phyloP scores from a whole-genome alignment of 2,113 vertebrate species.

The Paramisgurnus dabryanus region DNA sequence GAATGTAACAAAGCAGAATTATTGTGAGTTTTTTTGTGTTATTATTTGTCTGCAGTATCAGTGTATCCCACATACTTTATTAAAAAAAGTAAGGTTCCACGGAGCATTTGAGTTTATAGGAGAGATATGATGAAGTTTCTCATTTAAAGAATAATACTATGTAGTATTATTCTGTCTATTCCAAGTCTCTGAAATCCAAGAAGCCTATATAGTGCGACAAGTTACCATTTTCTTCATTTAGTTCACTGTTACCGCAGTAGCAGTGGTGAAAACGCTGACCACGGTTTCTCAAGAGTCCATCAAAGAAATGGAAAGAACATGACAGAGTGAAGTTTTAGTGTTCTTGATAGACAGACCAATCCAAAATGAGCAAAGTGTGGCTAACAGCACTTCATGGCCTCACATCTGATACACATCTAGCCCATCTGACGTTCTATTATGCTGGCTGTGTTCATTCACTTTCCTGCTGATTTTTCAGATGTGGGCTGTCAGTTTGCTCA shows the following conservation, averaged over 20 bases:
- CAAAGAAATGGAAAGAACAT: slow-evolving; percentile 15
- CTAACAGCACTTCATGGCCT: slow-evolving; percentile 42
- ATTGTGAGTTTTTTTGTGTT: not conserved
- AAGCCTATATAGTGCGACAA: not conserved
- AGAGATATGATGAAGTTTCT: not conserved
- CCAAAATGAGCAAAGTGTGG: slow-evolving; percentile 22
- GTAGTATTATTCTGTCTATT: not conserved
- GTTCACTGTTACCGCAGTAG: not conserved
- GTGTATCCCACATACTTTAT: not conserved
- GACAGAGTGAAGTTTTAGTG: slow-evolving; percentile 20
- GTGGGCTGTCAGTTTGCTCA: slow-evolving; percentile 29
- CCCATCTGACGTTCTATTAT: slow-evolving; percentile 43
- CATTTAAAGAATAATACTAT: not conserved
- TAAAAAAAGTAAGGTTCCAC: not conserved
- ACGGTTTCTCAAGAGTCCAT: slow-evolving; percentile 26
- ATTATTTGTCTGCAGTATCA: slow-evolving; percentile 2
- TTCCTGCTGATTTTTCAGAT: slow-evolving; percentile 31
- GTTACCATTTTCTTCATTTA: not conserved
- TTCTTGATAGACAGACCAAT: slow-evolving; percentile 26
- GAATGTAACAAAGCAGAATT: not conserved
- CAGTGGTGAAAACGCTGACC: slow-evolving; percentile 30
- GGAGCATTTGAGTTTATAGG: not conserved
- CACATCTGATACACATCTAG: slow-evolving; percentile 39
- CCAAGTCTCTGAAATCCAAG: not conserved
- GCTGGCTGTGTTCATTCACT: slow-evolving; percentile 34